A percentile compares a stretch with the other conserved stretches of the same genome.
phyloP scores from a whole-genome alignment of 2,797 vertebrate genomes.

The Coreius guichenoti region DNA sequence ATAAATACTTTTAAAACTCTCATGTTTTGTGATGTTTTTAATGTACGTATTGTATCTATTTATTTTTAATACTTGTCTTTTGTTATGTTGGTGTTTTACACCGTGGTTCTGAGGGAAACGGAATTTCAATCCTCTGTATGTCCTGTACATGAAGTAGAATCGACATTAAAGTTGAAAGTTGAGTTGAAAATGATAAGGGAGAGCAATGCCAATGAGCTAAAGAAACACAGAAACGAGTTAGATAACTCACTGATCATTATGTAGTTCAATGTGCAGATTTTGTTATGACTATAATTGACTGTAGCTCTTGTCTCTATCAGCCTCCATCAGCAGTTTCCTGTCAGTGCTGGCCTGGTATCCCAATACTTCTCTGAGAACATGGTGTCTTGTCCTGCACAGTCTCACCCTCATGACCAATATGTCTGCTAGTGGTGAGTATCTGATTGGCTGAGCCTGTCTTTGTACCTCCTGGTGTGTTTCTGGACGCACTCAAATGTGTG shows the following conservation, averaged over 20 bases:
- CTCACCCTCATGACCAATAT: conserved; percentile 99
- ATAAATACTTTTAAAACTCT: no score
- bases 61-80: no score
- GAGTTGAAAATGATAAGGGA: not conserved
- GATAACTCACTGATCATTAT: not conserved
- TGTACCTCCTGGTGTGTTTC: not conserved
- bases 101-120: no score
- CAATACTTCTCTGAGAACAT: conserved; percentile 93
- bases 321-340: conserved; percentile 95
- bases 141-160: no score
- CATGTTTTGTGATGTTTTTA: no score
- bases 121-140: no score
- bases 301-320: conserved; percentile 70
- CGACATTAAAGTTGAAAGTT: no score
- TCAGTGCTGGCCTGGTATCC: conserved; percentile 97
- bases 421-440: conserved; percentile 88
- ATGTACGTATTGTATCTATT: no score
- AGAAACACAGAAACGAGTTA: not conserved
- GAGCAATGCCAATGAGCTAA: not conserved
- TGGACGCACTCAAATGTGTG: not conserved
- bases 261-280: not conserved
- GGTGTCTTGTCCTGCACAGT: conserved; percentile 98
- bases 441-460: not conserved
- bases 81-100: no score
- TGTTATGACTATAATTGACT: conserved; percentile 1